These are phyloP conservation scores for Prenolepis imparis DNA, from an alignment of 2,888 invertebrate species.

Conservation along the genomic window DNA sequence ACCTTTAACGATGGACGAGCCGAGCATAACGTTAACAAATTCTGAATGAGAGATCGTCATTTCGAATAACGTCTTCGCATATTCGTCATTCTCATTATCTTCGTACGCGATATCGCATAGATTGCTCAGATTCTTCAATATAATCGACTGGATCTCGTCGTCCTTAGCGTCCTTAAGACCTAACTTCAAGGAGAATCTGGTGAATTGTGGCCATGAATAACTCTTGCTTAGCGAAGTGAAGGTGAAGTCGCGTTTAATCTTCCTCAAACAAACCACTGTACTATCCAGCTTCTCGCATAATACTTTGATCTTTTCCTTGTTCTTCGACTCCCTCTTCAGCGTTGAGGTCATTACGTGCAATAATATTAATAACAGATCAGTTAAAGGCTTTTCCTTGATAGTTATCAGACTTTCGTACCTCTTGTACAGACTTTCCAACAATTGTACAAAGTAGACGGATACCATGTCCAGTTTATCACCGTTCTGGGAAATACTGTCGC, in stretches of 20 bases:
- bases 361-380: conserved; percentile 79
- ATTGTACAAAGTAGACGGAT: conserved; percentile 75
- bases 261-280: conserved; percentile 72
- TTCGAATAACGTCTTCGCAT: conserved; percentile 89
- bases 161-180: conserved; percentile 87
- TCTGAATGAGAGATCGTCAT: conserved; percentile 93
- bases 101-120: conserved; percentile 88
- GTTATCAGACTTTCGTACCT: conserved; percentile 65
- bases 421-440: conserved; percentile 78
- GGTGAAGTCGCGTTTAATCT: conserved; percentile 58
- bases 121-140: conserved; percentile 88
- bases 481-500: conserved; percentile 78
- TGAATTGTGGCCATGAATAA: conserved; percentile 83
- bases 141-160: conserved; percentile 84
- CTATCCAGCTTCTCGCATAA: conserved; percentile 74
- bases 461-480: conserved; percentile 82
- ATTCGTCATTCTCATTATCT: conserved; percentile 87
- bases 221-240: conserved; percentile 79
- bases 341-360: conserved; percentile 79
- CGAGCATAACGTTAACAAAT: conserved; percentile 91
- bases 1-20: conserved; percentile 83
- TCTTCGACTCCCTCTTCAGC: conserved; percentile 81
- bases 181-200: conserved; percentile 89
- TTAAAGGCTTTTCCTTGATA: conserved; percentile 66
- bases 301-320: conserved; percentile 77